Base-by-base conservation (phyloP, 2,113 vertebrate genomes). In the Ammospiza caudacuta region DNA sequence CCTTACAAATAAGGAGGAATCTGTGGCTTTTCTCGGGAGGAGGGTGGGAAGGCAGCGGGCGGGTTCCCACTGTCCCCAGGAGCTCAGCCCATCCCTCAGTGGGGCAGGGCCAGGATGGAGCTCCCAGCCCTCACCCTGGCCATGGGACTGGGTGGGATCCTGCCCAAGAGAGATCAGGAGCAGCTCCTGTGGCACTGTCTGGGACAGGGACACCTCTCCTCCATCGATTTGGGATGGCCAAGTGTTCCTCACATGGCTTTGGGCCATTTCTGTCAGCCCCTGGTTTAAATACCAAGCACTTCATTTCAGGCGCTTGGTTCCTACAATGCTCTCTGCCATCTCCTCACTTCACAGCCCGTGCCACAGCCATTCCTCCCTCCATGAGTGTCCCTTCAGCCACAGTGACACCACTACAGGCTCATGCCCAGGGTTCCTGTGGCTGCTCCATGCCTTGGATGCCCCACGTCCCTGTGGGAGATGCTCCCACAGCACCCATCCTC, bases 1-100 rank as follows among this genome's bases (percentile, higher is more conserved):
- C 91, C 87, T 95, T 90, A 94, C 89, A 97, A 96, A 84, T 82
- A 61, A 23, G 74, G 43, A 96, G 74, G 92, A 89, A 92, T 89
- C 47, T 4, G 8, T 68, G 68, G 43, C 43, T 93, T 92, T 74
- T 88, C 83, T 81, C 2, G 0, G 72, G 61, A 72, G 66, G 82
- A 35, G 86, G 28, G 12, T 83, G 85, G 76, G 85, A 90, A 95
- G 81, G 55, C 76, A 88, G 64, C 1, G 0, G 24, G 6, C 1
- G 0, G 3, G 35, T 74, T 97, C 79, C 59, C 2, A 12, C 5
- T 0, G 2, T 33, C 51, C 77, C 23, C 14, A 20, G 63, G 72
- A 86, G 11, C 23, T 63, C 44, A 69, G 6, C 8, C 1, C 6
- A 70, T 70, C 39, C 27, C 6, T 0, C 2, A 24, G 7, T 0